Evolutionary conservation across 2,113 vertebrate species (phyloP), one percentile per base, ranked within the genome.

Genomic region (Chiloscyllium plagiosum): DNA sequence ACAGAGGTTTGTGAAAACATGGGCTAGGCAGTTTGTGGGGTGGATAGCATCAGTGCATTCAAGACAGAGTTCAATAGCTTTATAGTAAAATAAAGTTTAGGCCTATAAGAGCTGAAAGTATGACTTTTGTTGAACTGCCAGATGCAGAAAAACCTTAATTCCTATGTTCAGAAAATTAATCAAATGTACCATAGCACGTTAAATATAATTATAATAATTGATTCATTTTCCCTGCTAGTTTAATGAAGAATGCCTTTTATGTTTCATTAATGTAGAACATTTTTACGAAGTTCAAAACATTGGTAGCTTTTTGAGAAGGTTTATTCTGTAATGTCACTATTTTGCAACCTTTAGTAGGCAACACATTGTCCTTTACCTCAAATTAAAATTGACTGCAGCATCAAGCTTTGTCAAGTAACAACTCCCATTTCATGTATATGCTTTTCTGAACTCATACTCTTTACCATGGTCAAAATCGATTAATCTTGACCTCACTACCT

Each of bases 161-260:
- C 89, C 33, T 37, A 65, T 92, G 29, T 92, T 92, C 29, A 4
- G 19, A 22, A 68, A 93, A 93, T 93, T 93, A 66, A 87, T 87
- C 85, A 87, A 93, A 66, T 66, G 17, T 66, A 68, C 89, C 2
- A 7, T 93, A 66, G n/a, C 33, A 93, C 65, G 20, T 93, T 66
- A 93, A 93, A 68, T 93, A 66, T 66, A 68, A 66, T 93, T 93
- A 93, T 1, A 5, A 68, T 93, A 93, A 93, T 93, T 93, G 61
- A 93, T 17, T 20, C 15, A 68, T 66, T 93, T 93, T 90, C 50
- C 61, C 89, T 66, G 85, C 85, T 87, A 50, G 20, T 87, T 87
- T 47, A 87, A 52, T 87, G 42, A 52, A 52, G 7, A 87, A 26
- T 87, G 26, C 7, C 47, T 2, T 93, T 2, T 19, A 92, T 92